Conservation (phyloP, 2,797 vertebrate genomes). For the Anniella stebbinsi region DNA sequence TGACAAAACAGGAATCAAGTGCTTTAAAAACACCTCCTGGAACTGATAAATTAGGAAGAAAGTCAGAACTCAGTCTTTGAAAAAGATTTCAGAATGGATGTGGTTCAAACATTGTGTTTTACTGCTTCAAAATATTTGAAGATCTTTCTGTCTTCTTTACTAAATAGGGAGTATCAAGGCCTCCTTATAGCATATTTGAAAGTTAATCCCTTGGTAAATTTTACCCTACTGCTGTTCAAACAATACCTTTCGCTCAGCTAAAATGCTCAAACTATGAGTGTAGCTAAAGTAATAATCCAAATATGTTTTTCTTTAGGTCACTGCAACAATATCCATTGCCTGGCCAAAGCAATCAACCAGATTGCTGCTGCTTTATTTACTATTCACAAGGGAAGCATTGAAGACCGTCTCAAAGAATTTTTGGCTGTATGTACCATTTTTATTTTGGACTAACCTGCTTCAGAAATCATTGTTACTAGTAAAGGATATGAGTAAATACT, state of each 20-base stretch:
- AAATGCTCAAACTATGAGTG: not conserved
- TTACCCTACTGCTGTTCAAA: not conserved
- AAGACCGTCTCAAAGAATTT: slow-evolving; percentile 99
- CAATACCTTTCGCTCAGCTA: not conserved
- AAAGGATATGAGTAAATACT: not conserved
- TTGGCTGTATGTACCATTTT: slow-evolving; percentile 88
- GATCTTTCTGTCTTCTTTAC: slow-evolving; percentile 19
- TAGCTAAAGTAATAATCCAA: slow-evolving; percentile 37
- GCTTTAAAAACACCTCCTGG: not conserved
- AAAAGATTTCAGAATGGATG: not conserved
- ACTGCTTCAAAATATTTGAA: not conserved
- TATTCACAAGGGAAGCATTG: slow-evolving; percentile 99
- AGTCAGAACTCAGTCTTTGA: not conserved
- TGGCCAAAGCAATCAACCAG: slow-evolving; percentile 99
- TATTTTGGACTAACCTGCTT: slow-evolving; percentile 10
- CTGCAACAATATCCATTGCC: slow-evolving; percentile 98
- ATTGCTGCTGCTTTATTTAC: slow-evolving; percentile 98
- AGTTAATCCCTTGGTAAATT: slow-evolving; percentile 1
- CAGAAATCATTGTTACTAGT: slow-evolving; percentile 2
- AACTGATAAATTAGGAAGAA: not conserved
- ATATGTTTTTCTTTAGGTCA: slow-evolving; percentile 85
- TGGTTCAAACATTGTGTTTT: not conserved
- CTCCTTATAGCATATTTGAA: not conserved
- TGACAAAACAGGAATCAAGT: slow-evolving; percentile 11
- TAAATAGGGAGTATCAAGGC: not conserved